Percentiles rank a stretch among this genome's conserved stretches.
phyloP scores from a whole-genome alignment of 2,113 vertebrate species.

The Lepus timidus region DNA sequence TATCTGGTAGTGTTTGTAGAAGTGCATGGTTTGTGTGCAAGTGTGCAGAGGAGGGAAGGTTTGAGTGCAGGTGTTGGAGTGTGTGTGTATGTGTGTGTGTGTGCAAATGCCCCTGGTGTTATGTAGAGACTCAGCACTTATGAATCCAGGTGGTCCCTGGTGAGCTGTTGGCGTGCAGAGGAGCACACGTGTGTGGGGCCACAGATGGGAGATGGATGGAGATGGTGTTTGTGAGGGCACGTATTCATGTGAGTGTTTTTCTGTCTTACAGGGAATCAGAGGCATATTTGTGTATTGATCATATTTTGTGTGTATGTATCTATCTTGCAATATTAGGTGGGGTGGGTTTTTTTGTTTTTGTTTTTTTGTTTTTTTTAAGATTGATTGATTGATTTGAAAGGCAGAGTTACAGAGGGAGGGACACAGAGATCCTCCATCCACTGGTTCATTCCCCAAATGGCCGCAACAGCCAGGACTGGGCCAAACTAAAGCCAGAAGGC shows the following conservation, averaged over 20 bases:
- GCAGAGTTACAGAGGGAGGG: no score
- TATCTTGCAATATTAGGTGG: no score
- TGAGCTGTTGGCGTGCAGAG: not conserved
- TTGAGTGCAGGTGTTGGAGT: not conserved
- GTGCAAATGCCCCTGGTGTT: not conserved
- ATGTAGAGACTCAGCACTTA: not conserved
- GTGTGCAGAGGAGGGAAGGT: not conserved
- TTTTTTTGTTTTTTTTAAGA: no score
- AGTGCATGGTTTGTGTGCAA: not conserved
- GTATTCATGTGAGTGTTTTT: not conserved
- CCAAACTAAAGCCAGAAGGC: no score
- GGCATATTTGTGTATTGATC: not conserved
- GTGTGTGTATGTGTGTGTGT: not conserved
- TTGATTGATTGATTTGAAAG: no score
- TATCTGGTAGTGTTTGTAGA: not conserved
- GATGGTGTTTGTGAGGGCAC: fast-evolving
- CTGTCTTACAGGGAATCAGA: not conserved
- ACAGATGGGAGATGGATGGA: fast-evolving
- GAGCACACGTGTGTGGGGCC: fast-evolving
- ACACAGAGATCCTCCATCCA: no score
- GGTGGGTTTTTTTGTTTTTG: no score
- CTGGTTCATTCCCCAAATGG: no score
- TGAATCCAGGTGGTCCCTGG: not conserved
- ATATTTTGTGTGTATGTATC: no score
- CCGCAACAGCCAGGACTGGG: no score